These are phyloP conservation scores for Apocrypta bakeri DNA, from an alignment of 1,140 invertebrate species.

Conservation along the genomic window DNA sequence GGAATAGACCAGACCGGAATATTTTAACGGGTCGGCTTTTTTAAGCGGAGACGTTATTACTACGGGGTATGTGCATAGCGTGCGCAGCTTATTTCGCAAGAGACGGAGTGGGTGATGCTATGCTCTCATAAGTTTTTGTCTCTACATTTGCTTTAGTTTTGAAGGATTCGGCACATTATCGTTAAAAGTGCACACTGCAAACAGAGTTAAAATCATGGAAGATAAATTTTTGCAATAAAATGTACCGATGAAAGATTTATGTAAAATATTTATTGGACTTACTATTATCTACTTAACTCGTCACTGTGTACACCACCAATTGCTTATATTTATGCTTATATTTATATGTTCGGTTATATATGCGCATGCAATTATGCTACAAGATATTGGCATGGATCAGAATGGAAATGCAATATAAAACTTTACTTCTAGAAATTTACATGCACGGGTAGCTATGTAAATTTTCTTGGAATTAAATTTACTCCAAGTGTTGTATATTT, in stretches of 20 bases:
- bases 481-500: not conserved
- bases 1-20: slow-evolving; percentile 65
- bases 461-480: not conserved
- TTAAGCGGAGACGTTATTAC: slow-evolving; percentile 66
- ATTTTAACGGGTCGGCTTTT: slow-evolving; percentile 68
- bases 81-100: not conserved
- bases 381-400: not conserved
- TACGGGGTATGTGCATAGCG: slow-evolving; percentile 16
- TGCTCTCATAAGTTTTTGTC: not conserved
- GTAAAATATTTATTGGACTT: too few relatives aligned
- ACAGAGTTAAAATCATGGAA: too few relatives aligned
- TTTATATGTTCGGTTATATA: too few relatives aligned
- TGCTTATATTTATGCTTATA: too few relatives aligned
- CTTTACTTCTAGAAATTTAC: not conserved
- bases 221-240: too few relatives aligned
- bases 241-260: too few relatives aligned
- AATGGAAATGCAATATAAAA: not conserved
- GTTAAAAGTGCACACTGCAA: too few relatives aligned
- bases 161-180: too few relatives aligned
- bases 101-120: not conserved
- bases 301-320: too few relatives aligned
- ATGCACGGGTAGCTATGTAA: not conserved
- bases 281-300: too few relatives aligned
- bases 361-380: too few relatives aligned
- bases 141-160: not conserved